Evolutionary conservation across 2,113 vertebrate species (phyloP).

Genomic region (Scopus umbretta): DNA sequence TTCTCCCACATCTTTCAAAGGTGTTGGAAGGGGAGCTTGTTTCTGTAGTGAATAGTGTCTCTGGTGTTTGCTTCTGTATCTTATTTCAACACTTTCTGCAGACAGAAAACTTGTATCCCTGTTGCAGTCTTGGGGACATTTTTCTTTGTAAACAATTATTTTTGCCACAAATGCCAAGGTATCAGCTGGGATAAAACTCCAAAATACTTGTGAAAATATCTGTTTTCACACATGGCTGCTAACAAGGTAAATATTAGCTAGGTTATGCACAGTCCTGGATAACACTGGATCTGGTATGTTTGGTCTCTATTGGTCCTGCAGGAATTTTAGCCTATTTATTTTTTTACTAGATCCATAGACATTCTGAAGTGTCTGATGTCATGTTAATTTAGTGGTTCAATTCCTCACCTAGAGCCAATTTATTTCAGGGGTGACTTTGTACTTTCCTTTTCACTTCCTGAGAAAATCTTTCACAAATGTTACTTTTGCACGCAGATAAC

Average conservation of each 20-base stretch:
- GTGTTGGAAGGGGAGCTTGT: constrained; percentile 33
- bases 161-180: constrained; percentile 24
- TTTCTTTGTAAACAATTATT: background rate
- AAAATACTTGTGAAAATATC: constrained; percentile 46
- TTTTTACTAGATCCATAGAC: background rate
- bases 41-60: constrained; percentile 2
- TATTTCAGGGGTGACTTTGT: background rate
- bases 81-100: constrained; percentile 1
- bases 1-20: constrained; percentile 17
- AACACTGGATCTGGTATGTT: background rate
- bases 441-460: background rate
- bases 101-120: background rate
- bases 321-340: background rate
- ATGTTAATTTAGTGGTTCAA: constrained; percentile 14
- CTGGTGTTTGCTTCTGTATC: constrained; percentile 16
- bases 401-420: background rate
- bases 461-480: background rate
- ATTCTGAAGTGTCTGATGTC: background rate
- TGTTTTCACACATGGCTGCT: constrained; percentile 27
- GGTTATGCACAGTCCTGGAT: background rate
- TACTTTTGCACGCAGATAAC: background rate
- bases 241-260: constrained; percentile 9
- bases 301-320: background rate
- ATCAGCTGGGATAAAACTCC: background rate
- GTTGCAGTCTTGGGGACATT: background rate